Percentiles rank a stretch among this genome's conserved stretches.
Evolutionary conservation across 2,797 vertebrate genomes (phyloP).

Genomic region (Lepilemur septentrionalis): DNA sequence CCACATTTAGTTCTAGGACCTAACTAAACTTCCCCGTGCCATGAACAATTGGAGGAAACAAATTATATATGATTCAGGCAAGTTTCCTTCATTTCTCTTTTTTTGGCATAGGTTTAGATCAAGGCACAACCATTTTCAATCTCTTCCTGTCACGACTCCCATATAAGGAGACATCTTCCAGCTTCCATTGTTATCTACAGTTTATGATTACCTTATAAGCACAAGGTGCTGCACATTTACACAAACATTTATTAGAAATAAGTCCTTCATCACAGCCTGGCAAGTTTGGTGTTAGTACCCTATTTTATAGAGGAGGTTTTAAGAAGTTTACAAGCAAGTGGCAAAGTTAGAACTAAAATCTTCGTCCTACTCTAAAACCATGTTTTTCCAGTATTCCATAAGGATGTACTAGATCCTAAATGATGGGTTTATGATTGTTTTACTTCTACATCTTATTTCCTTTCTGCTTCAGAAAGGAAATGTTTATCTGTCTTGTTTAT

Average conservation of each 20-base stretch:
- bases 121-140: background rate
- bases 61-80: background rate
- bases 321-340: background rate
- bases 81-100: background rate
- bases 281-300: background rate
- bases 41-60: background rate
- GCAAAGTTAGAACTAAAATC: background rate
- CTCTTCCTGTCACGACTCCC: background rate
- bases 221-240: background rate
- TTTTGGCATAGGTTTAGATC: background rate
- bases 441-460: background rate
- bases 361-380: background rate
- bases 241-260: background rate
- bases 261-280: background rate
- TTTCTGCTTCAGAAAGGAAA: background rate
- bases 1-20: background rate
- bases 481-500: background rate
- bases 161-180: background rate
- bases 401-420: background rate
- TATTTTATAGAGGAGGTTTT: background rate
- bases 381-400: background rate
- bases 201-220: background rate
- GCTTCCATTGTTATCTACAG: background rate
- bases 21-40: background rate
- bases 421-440: background rate